A percentile compares a stretch with the other conserved stretches of the same genome.
phyloP scores from a whole-genome alignment of 2,113 vertebrate species.

The Bubalus kerabau region DNA sequence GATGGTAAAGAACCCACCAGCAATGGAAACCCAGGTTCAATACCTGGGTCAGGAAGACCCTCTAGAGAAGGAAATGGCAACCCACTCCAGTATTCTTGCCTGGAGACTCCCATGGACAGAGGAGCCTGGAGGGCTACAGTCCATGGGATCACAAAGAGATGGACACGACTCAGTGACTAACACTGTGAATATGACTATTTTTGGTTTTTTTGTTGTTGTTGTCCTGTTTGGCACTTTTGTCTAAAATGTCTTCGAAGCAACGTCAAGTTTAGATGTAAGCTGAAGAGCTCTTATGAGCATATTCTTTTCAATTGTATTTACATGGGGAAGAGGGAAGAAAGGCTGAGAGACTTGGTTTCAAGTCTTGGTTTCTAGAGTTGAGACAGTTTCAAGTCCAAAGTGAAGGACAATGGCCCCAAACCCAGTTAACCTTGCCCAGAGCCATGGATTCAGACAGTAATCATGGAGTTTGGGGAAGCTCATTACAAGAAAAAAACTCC shows the following conservation, averaged over 20 bases:
- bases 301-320: background rate
- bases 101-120: background rate
- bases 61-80: background rate
- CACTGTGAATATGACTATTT: background rate
- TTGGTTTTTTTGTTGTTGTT: background rate
- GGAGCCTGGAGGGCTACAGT: background rate
- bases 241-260: background rate
- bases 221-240: background rate
- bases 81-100: background rate
- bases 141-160: rapidly evolving
- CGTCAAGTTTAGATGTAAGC: background rate
- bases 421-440: background rate
- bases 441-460: background rate
- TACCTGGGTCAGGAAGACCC: background rate
- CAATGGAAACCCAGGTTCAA: background rate
- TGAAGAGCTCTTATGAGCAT: background rate
- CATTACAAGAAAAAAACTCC: background rate
- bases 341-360: background rate
- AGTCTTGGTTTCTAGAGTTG: background rate
- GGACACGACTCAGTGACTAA: background rate
- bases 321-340: background rate
- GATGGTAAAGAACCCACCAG: background rate
- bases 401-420: background rate
- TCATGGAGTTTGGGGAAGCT: background rate
- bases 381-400: background rate